Evolutionary conservation across 1,140 invertebrate species (phyloP), one percentile per base, ranked within the genome.

Genomic region (Megalonaias nervosa): DNA sequence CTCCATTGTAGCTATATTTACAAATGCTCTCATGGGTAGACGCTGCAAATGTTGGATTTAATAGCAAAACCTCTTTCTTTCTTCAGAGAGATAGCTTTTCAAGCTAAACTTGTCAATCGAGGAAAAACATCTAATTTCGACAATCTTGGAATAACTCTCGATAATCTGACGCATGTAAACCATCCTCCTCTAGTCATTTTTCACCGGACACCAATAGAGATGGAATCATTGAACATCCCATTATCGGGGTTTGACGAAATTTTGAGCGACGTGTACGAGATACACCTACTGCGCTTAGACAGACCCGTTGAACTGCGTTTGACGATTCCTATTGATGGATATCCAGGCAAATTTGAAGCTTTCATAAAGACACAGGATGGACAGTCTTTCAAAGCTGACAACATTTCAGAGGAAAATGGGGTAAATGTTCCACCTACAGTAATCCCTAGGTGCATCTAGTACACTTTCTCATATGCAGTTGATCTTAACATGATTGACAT

Each of bases 261-360:
- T 55, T 56, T 78, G 1, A 78, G 76, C 69, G 76, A 78, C 55
- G 48, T 73, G n/a, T 78, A 78, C 56, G 76, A 73, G 57, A 14
- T 78, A 17, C 56, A 71, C 23, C 65, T 78, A 14, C 66, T 73
- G 2, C 57, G 70, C 56, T 26, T 78, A 17, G 31, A 67, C 15
- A 13, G 26, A 11, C 58, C 59, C 2, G 69, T 71, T 60, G 60
- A 31, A 26, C 31, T 78, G 2, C 67, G 23, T 26, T 61, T 78
- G 12, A 71, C 73, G 64, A 56, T 73, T n/a, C 76, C 76, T 6
- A 38, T 78, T 14, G 76, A 78, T 58, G 76, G 76, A 26, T 78
- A 78, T 67, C 76, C 76, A n/a, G 76, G 76, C n/a, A 78, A n/a
- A 13, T 78, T 78, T 64, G 76, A 78, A 55, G 67, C 64, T 59